Conservation (phyloP, 2,888 invertebrate genomes). For the Orthosia incerta region DNA sequence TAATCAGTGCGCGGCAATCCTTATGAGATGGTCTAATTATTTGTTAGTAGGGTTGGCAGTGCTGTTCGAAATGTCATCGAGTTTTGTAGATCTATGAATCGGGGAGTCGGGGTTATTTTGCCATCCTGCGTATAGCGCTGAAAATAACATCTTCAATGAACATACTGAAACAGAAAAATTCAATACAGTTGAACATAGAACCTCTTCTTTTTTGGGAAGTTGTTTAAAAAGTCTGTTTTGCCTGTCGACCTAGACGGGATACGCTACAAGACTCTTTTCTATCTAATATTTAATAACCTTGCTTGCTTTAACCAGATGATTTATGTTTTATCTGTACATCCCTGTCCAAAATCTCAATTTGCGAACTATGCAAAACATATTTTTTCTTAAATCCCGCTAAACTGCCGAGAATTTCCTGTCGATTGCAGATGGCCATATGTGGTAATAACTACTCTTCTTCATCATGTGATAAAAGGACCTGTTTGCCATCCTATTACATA, state of each 20-base stretch:
- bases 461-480: constrained; percentile 3
- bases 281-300: neutral
- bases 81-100: too few relatives aligned
- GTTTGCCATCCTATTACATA: constrained; percentile 11
- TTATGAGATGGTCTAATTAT: constrained; percentile 65
- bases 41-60: constrained; percentile 55
- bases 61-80: constrained; percentile 12
- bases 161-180: too few relatives aligned
- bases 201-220: neutral
- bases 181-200: too few relatives aligned
- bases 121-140: neutral
- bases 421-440: neutral
- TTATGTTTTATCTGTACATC: neutral
- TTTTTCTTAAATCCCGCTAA: neutral
- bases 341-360: neutral
- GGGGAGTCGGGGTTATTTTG: too few relatives aligned
- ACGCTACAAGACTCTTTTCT: neutral
- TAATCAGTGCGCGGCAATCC: constrained; percentile 74
- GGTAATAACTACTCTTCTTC: constrained; percentile 1
- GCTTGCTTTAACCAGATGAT: neutral
- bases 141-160: neutral
- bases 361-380: too few relatives aligned
- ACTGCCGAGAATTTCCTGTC: neutral
- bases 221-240: neutral
- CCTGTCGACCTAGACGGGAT: neutral